Evolutionary conservation across 2,888 invertebrate species (phyloP).

Genomic region (Heliconius sara): DNA sequence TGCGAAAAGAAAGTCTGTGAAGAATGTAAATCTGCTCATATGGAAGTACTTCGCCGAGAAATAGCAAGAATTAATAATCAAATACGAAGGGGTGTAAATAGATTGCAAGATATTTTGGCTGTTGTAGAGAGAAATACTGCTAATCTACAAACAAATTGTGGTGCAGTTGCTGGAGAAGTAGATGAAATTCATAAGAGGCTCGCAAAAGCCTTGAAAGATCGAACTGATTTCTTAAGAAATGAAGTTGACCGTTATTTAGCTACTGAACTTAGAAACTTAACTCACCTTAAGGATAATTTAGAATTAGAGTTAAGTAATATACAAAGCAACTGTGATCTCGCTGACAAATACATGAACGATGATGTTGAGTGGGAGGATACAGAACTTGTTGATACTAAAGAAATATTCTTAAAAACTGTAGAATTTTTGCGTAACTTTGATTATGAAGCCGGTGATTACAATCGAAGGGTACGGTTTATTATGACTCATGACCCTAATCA

Average conservation of each 20-base stretch:
- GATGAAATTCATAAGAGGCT: constrained; percentile 95
- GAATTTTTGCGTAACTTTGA: constrained; percentile 98
- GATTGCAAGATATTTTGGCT: constrained; percentile 93
- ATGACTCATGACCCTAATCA: constrained; percentile 97
- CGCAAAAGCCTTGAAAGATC: constrained; percentile 94
- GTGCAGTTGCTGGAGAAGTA: constrained; percentile 95
- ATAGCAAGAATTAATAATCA: constrained; percentile 95
- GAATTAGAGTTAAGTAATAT: constrained; percentile 98
- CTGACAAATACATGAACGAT: constrained; percentile 96
- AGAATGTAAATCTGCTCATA: constrained; percentile 97
- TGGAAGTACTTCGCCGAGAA: constrained; percentile 97
- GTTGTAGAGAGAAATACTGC: constrained; percentile 94
- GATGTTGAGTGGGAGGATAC: constrained; percentile 96
- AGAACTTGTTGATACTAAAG: constrained; percentile 96
- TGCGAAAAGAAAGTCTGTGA: constrained; percentile 99
- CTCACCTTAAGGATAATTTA: constrained; percentile 95
- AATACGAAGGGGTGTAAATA: constrained; percentile 93
- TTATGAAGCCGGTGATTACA: constrained; percentile 95
- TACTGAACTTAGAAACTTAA: constrained; percentile 93
- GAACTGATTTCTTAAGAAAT: constrained; percentile 92
- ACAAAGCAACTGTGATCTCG: constrained; percentile 97
- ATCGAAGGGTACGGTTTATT: constrained; percentile 92
- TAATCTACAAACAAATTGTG: constrained; percentile 94
- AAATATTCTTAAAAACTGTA: constrained; percentile 97
- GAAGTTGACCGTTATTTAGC: constrained; percentile 97